Percentiles rank a stretch among this genome's conserved stretches.
phyloP scores from a whole-genome alignment of 1,140 invertebrate genomes.

The Drosophila willistoni region DNA sequence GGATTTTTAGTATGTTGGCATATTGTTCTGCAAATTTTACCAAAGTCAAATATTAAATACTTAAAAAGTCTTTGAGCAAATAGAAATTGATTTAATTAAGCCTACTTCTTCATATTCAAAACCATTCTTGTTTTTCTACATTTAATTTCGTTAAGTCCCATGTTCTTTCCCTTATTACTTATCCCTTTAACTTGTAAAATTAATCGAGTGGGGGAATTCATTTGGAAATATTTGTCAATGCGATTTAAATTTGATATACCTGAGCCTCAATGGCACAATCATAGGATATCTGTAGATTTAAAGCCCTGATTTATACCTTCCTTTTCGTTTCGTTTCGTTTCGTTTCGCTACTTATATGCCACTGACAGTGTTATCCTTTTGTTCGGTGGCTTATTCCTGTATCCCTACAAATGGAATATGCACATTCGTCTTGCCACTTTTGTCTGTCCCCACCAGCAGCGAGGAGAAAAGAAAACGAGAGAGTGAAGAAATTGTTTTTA shows the following conservation, averaged over 20 bases:
- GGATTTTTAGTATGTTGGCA: too few relatives aligned
- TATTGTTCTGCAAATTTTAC: too few relatives aligned
- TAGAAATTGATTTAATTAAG: too few relatives aligned
- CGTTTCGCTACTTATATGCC: slow-evolving; percentile 56
- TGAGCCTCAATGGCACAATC: background rate
- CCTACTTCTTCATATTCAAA: too few relatives aligned
- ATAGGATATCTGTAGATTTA: background rate
- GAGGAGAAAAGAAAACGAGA: slow-evolving; percentile 4
- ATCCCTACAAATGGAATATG: slow-evolving; percentile 63
- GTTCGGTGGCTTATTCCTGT: slow-evolving; percentile 68
- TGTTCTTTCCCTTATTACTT: too few relatives aligned
- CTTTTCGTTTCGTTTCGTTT: slow-evolving; percentile 35
- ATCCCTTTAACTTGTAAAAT: too few relatives aligned
- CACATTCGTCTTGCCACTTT: slow-evolving; percentile 34
- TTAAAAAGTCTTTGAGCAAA: too few relatives aligned
- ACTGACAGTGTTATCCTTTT: slow-evolving; percentile 76
- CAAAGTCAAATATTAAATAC: too few relatives aligned
- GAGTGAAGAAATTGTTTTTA: slow-evolving; percentile 38
- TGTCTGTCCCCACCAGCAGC: slow-evolving; percentile 15
- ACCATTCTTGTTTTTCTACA: too few relatives aligned
- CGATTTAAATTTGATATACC: background rate
- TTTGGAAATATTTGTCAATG: too few relatives aligned
- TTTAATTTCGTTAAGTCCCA: too few relatives aligned
- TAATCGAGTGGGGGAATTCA: too few relatives aligned
- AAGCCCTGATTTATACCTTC: slow-evolving; percentile 1